Percentiles rank a stretch among this genome's conserved stretches.
Evolutionary conservation across 1,140 invertebrate species (phyloP).

Genomic region (Monomorium pharaonis): DNA sequence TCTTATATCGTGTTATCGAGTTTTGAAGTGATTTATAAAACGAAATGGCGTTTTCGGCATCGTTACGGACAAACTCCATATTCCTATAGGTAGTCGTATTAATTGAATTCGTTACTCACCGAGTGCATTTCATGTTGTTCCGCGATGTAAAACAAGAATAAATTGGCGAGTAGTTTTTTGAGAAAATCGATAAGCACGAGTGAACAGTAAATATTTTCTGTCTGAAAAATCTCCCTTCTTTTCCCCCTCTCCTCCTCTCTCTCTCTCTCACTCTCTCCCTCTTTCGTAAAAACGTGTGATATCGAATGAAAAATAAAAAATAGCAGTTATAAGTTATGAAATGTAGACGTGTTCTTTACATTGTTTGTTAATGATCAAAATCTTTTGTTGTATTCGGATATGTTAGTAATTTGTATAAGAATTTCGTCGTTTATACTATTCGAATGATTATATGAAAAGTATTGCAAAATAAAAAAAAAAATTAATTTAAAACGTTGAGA

Average conservation of each 20-base stretch:
- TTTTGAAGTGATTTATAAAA: conserved; percentile 64
- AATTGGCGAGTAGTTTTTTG: conserved; percentile 12
- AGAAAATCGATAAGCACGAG: neutral
- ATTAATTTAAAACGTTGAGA: neutral
- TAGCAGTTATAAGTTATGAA: neutral
- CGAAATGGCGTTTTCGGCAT: conserved; percentile 21
- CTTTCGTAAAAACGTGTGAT: neutral
- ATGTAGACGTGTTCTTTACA: neutral
- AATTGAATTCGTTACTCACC: conserved; percentile 39
- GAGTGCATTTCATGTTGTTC: neutral
- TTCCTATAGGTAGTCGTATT: neutral
- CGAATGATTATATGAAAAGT: neutral
- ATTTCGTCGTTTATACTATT: neutral
- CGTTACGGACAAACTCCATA: conserved; percentile 37
- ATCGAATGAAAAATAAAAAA: neutral
- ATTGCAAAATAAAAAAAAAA: neutral
- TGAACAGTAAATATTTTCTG: conserved; percentile 5
- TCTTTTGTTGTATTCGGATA: neutral
- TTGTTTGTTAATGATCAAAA: conserved; percentile 22
- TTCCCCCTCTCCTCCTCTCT: neutral
- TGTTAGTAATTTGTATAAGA: neutral
- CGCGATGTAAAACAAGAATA: neutral
- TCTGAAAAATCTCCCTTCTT: neutral
- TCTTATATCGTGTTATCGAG: conserved; percentile 32
- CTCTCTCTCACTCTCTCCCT: neutral